Percentiles rank a stretch among this genome's conserved stretches.
These are phyloP conservation scores for Matsumyia berberina DNA, from an alignment of 2,888 invertebrate species.

Conservation along the genomic window DNA sequence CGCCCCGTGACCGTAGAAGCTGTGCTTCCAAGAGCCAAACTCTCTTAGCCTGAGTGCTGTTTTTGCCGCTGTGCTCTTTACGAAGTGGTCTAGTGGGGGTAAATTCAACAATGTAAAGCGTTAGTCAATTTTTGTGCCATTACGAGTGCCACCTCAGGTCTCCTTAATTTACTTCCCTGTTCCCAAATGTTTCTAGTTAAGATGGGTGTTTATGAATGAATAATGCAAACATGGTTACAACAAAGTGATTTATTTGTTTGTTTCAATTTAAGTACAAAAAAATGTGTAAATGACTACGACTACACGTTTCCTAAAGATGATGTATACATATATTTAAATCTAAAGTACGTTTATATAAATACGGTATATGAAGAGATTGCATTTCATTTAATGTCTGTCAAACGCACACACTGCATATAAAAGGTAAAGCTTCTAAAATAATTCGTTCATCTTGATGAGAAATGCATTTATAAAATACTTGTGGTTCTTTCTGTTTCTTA, in stretches of 20 bases:
- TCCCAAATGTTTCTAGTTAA: too few relatives aligned
- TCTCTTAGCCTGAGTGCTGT: too few relatives aligned
- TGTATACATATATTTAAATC: conserved; percentile 52
- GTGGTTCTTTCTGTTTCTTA: conserved; percentile 35
- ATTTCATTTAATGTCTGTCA: conserved; percentile 20
- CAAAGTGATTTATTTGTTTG: conserved; percentile 69
- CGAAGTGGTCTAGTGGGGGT: too few relatives aligned
- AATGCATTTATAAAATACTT: conserved; percentile 61
- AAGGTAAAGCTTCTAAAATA: conserved; percentile 73
- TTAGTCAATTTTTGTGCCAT: too few relatives aligned
- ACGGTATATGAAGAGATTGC: conserved; percentile 59
- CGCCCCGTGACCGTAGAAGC: too few relatives aligned
- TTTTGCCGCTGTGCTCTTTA: too few relatives aligned
- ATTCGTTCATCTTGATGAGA: conserved; percentile 48
- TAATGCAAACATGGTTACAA: conserved; percentile 29
- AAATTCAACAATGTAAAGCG: too few relatives aligned
- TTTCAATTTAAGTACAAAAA: conserved; percentile 73
- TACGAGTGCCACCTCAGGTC: not conserved
- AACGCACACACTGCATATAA: conserved; percentile 63
- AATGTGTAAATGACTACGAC: conserved; percentile 75
- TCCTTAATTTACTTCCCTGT: too few relatives aligned
- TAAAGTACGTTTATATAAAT: conserved; percentile 64
- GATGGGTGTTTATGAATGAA: not conserved
- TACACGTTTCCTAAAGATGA: conserved; percentile 55
- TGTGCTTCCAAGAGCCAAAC: too few relatives aligned